phyloP scores from a whole-genome alignment of 23 tunicate genomes.

The Clavelina lepadiformis region DNA sequence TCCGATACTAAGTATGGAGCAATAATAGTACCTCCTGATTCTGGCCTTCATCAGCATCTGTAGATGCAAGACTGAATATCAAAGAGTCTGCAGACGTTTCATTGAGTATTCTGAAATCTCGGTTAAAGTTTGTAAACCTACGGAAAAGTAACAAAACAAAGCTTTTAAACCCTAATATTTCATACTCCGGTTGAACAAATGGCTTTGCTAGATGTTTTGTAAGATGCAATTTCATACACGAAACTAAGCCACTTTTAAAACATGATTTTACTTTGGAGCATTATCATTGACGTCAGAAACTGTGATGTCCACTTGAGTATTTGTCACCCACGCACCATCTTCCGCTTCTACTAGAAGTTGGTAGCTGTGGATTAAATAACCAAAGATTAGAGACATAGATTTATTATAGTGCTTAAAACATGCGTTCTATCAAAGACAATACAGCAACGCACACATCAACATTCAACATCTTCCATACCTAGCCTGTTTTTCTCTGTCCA shows the following conservation, averaged over 20 bases:
- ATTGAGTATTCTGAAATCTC: too few species aligned
- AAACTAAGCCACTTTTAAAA: too few species aligned
- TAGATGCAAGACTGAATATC: conserved; percentile 21
- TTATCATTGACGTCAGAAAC: conserved; percentile 73
- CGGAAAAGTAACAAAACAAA: too few species aligned
- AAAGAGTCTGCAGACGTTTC: conserved; percentile 8
- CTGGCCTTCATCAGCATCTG: conserved; percentile 36
- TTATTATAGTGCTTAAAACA: not conserved
- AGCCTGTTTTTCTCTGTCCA: conserved; percentile 25
- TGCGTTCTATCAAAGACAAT: not conserved
- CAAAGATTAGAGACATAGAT: not conserved
- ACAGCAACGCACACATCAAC: not conserved
- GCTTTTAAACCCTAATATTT: too few species aligned
- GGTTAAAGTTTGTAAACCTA: too few species aligned
- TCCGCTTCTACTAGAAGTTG: conserved; percentile 40
- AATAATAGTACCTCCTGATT: conserved; percentile 28
- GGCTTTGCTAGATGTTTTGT: too few species aligned
- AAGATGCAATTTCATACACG: too few species aligned
- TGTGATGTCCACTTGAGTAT: conserved; percentile 40
- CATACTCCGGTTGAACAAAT: too few species aligned
- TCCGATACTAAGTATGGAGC: not conserved
- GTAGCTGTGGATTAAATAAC: conserved; percentile 30
- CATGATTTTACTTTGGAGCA: conserved; percentile 40
- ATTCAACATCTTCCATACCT: not conserved
- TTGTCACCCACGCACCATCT: conserved; percentile 40